Evolutionary conservation across 1,140 invertebrate genomes (phyloP), one percentile per base, ranked within the genome.

Genomic region (Watersipora subatra): DNA sequence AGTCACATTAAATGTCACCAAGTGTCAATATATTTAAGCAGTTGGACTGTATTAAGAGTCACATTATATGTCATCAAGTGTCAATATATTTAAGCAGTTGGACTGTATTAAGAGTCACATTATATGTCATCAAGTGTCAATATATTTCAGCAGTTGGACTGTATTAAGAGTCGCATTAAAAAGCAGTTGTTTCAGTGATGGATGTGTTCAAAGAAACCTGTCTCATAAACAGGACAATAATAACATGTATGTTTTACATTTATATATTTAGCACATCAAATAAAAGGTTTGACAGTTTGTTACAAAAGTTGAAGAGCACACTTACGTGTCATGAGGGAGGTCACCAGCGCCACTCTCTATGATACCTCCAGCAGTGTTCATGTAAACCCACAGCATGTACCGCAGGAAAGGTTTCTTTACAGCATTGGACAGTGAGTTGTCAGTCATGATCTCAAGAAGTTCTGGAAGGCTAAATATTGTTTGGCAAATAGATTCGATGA

Each of bases 401-500:
- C 73, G 65, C 22, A 78, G 65, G 66, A 74, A 78, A 7, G 76
- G 75, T 34, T 70, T 66, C 71, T 78, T 79, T n/a, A 76, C 69
- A 66, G 76, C 76, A 66, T 72, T 72, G 64, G 64, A 71, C 62
- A 79, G 71, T 15, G 61, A 64, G 1, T 34, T 64, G 64, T 77
- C 71, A 61, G 72, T 78, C 19, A 79, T 64, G 7, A 79, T 71
- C 26, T 71, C 69, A 27, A 79, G 63, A 0, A 79, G 61, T 56
- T 79, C 78, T 1, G 71, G 66, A 29, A 79, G 73, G n/a, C 70
- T 72, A 69, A 79, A 76, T 34, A 79, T 78, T 57, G 77, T 79
- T 71, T 79, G 78, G 68, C 78, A 79, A 29, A 79, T 77, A 0
- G 77, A 78, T 63, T 78, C 76, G 57, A 79, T 78, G 61, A 76